Evolutionary conservation across 2,797 vertebrate species (phyloP).

Genomic region (Lagorchestes hirsutus): DNA sequence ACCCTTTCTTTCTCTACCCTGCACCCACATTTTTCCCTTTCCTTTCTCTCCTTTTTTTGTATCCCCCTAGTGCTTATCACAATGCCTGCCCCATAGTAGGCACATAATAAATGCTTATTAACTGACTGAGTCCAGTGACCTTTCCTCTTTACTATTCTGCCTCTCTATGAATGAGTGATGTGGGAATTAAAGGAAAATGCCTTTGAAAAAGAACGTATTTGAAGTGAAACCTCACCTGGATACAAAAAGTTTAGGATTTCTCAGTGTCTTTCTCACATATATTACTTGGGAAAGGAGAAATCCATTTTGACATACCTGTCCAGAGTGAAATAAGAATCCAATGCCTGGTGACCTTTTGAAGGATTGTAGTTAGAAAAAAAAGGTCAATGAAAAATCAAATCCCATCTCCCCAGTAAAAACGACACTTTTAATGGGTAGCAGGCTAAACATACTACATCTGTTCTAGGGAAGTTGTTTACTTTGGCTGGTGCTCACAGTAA

Average conservation of each 20-base stretch:
- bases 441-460: conserved; percentile 21
- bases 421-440: not conserved
- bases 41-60: not conserved
- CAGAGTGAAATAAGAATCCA: conserved; percentile 47
- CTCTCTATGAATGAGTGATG: not conserved
- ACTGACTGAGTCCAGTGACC: not conserved
- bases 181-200: not conserved
- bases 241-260: not conserved
- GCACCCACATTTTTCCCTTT: not conserved
- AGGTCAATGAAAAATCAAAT: conserved; percentile 43
- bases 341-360: conserved; percentile 39
- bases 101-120: not conserved
- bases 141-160: not conserved
- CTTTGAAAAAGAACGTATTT: not conserved
- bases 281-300: conserved; percentile 28
- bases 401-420: conserved; percentile 49
- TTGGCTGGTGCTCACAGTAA: not conserved
- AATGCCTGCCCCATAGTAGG: not conserved
- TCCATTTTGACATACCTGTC: conserved; percentile 25
- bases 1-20: not conserved
- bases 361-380: not conserved
- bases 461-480: not conserved
- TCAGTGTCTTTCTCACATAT: conserved; percentile 13
- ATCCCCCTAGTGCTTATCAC: not conserved
- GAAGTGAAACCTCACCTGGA: not conserved